Base-by-base conservation (phyloP, 1,140 invertebrate genomes). In the Musca domestica region DNA sequence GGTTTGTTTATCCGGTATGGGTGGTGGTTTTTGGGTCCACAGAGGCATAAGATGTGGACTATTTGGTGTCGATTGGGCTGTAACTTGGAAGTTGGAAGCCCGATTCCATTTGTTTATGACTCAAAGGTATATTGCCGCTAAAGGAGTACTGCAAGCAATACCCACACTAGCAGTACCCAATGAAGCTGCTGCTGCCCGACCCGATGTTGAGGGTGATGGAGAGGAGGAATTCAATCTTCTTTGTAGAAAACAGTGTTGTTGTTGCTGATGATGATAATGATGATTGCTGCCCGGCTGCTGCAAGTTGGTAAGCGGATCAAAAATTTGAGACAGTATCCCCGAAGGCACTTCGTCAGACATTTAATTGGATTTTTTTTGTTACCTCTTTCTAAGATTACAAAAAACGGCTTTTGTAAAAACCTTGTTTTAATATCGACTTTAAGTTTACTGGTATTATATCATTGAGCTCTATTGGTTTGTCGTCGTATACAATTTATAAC, bases 11-110 rank as follows among this genome's bases (percentile, higher is more conserved):
- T 77, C 75, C 5, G 86, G 84, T 17, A 83, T 74, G 9, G 88
- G 87, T 20, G 88, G 84, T 66, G 86, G 85, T 49, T 86, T 86
- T 30, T 72, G 61, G 34, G 83, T 76, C 3, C 86, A 82, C n/a
- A 89, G 84, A 5, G 90, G 87, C 83, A 90, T 73, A 14, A 91
- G 78, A 65, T 89, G 83, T 9, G 90, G 89, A 78, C 89, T 90
- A 70, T 88, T 88, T n/a, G n/a, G n/a, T n/a, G n/a, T 9, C 89
- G 87, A 0, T 87, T 89, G 52, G 88, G 88, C 58, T 84, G 84
- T 70, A 85, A 23, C 56, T 64, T 0, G 70, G n/a, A n/a, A n/a
- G n/a, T n/a, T n/a, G n/a, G n/a, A n/a, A n/a, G 52, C 10, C 27
- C 27, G 70, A 67, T 22, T 63, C 41, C 14, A 30, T 47, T 63